These are phyloP conservation scores for Notolabrus celidotus DNA, from an alignment of 2,797 vertebrate genomes.

Conservation along the genomic window DNA sequence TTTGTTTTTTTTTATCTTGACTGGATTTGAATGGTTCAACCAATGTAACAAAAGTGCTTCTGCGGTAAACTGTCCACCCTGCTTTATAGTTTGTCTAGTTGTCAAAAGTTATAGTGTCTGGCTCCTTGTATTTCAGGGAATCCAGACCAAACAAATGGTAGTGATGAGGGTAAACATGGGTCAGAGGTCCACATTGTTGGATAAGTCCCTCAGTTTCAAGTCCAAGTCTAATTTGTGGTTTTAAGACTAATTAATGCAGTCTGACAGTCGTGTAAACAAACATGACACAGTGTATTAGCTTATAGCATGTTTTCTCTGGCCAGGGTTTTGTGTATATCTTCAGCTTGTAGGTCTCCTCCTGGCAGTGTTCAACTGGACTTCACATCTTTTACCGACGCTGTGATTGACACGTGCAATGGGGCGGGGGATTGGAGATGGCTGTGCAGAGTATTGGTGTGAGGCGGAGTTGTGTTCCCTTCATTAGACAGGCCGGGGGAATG, in stretches of 20 bases:
- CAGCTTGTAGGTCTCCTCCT: slow-evolving; percentile 49
- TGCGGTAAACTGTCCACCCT: no score
- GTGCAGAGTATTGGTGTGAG: slow-evolving; percentile 70
- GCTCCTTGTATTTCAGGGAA: neutral
- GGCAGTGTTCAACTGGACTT: slow-evolving; percentile 36
- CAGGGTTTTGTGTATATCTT: slow-evolving; percentile 32
- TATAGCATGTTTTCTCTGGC: slow-evolving; percentile 32
- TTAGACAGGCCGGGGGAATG: slow-evolving; percentile 82
- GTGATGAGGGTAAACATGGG: neutral
- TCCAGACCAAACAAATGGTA: neutral
- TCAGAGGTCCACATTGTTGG: neutral
- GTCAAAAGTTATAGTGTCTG: neutral
- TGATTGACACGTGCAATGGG: slow-evolving; percentile 85
- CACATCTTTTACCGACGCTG: slow-evolving; percentile 68
- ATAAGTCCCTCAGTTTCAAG: neutral
- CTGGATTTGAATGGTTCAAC: no score
- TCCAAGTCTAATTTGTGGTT: neutral
- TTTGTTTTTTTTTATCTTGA: no score
- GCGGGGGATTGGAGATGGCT: slow-evolving; percentile 83
- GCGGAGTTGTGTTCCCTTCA: slow-evolving; percentile 82
- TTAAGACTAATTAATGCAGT: slow-evolving; percentile 5
- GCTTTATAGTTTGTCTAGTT: neutral
- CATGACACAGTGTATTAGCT: slow-evolving; percentile 33
- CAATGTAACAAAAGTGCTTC: no score
- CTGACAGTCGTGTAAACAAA: slow-evolving; percentile 25